Percentiles rank a stretch among this genome's conserved stretches.
phyloP scores from a whole-genome alignment of 2,888 invertebrate genomes.

The Cephus rjabovi region DNA sequence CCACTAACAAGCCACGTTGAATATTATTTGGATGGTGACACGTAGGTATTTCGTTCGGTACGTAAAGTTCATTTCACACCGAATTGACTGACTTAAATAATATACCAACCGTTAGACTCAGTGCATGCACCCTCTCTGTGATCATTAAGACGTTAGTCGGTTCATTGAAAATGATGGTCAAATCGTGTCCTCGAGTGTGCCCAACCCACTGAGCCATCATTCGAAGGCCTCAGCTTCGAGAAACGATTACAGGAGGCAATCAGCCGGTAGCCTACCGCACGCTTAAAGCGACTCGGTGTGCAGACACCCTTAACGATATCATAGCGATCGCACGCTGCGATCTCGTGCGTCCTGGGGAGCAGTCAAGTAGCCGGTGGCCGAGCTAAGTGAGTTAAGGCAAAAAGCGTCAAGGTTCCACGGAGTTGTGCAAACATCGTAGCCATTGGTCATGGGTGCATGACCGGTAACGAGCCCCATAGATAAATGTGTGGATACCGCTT shows the following conservation, averaged over 20 bases:
- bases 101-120: background rate
- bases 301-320: slow-evolving; percentile 41
- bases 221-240: background rate
- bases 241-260: background rate
- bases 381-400: slow-evolving; percentile 31
- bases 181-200: background rate
- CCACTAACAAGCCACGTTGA: slow-evolving; percentile 35
- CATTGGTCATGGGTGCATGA: slow-evolving; percentile 40
- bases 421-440: slow-evolving; percentile 39
- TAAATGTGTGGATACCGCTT: slow-evolving; percentile 20
- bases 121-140: background rate
- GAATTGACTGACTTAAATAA: background rate
- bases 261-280: background rate
- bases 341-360: slow-evolving; percentile 38
- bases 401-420: slow-evolving; percentile 42
- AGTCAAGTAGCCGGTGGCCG: slow-evolving; percentile 31
- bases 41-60: slow-evolving; percentile 17
- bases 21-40: slow-evolving; percentile 24
- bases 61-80: background rate
- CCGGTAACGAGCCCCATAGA: slow-evolving; percentile 37
- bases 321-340: slow-evolving; percentile 37
- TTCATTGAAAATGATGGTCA: background rate
- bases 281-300: slow-evolving; percentile 17
- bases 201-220: background rate
- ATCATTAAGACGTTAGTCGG: background rate